Evolutionary conservation across 1,140 invertebrate species (phyloP).

Genomic region (Ceratina japonica): DNA sequence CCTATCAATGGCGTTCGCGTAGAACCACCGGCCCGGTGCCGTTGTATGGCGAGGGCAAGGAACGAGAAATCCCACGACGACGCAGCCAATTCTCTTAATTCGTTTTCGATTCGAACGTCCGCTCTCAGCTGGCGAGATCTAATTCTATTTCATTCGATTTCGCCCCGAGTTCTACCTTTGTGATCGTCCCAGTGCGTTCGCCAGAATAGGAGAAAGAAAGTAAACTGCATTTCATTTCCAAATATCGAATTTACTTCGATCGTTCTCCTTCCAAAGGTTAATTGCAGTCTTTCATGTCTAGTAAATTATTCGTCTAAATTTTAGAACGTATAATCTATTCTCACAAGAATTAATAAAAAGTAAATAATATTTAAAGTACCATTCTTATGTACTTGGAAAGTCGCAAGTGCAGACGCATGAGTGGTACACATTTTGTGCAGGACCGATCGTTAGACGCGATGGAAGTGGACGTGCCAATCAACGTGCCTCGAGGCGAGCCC

Average conservation of each 20-base stretch:
- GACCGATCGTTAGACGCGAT: not conserved
- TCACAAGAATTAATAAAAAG: no score
- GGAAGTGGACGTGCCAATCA: slow-evolving; percentile 56
- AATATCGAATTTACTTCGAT: not conserved
- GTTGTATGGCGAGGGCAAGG: not conserved
- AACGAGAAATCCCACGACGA: not conserved
- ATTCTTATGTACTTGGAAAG: not conserved
- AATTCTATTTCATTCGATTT: slow-evolving; percentile 5
- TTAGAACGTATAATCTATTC: no score
- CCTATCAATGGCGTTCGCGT: slow-evolving; percentile 5
- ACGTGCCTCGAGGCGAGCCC: slow-evolving; percentile 40
- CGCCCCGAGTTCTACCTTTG: not conserved
- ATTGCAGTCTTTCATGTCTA: not conserved
- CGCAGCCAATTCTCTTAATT: slow-evolving; percentile 14
- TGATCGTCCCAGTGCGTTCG: not conserved
- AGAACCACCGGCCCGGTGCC: not conserved
- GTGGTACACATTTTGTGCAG: not conserved
- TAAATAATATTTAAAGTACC: no score
- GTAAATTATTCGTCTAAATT: no score
- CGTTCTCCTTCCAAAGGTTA: not conserved
- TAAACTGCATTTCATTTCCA: not conserved
- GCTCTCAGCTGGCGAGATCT: not conserved
- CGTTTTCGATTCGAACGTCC: not conserved
- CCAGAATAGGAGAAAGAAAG: no score
- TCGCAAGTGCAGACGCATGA: not conserved